Percentiles rank a stretch among this genome's conserved stretches.
These are phyloP conservation scores for Pasiphila rectangulata DNA, from an alignment of 2,888 invertebrate species.

Conservation along the genomic window DNA sequence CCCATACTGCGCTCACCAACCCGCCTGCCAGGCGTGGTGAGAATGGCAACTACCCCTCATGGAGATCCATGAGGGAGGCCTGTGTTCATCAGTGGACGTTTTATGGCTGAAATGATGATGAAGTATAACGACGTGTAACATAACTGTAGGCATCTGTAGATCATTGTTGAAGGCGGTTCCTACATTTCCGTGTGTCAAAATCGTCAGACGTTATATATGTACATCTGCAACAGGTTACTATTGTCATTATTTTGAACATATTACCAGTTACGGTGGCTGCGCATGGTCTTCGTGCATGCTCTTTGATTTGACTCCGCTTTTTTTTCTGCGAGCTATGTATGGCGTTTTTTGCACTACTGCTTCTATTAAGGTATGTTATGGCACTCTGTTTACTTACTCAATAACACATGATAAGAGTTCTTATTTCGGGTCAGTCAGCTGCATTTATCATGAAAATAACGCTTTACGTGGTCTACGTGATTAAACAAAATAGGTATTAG, in stretches of 20 bases:
- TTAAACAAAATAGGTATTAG: neutral
- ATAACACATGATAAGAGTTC: slow-evolving; percentile 15
- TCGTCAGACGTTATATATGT: slow-evolving; percentile 22
- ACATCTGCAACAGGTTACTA: slow-evolving; percentile 23
- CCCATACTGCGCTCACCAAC: too few relatives aligned
- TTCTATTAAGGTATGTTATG: slow-evolving; percentile 24
- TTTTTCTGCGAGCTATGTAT: neutral
- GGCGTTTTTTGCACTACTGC: slow-evolving; percentile 17
- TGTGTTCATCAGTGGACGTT: too few relatives aligned
- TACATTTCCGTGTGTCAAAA: slow-evolving; percentile 20
- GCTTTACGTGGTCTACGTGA: neutral
- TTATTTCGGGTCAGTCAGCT: neutral
- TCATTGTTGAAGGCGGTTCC: slow-evolving; percentile 22
- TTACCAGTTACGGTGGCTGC: slow-evolving; percentile 18
- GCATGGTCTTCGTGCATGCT: slow-evolving; percentile 19
- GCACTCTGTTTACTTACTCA: slow-evolving; percentile 24
- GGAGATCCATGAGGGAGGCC: too few relatives aligned
- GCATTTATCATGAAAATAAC: neutral
- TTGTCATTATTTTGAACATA: slow-evolving; percentile 14
- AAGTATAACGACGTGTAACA: slow-evolving; percentile 14
- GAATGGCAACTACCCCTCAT: too few relatives aligned
- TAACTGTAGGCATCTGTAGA: slow-evolving; percentile 19
- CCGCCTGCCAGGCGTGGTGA: too few relatives aligned
- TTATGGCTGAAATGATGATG: too few relatives aligned
- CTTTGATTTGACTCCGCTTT: slow-evolving; percentile 7